These are phyloP conservation scores for Sepioteuthis lessoniana DNA, from an alignment of 2,888 invertebrate genomes.

Conservation along the genomic window DNA sequence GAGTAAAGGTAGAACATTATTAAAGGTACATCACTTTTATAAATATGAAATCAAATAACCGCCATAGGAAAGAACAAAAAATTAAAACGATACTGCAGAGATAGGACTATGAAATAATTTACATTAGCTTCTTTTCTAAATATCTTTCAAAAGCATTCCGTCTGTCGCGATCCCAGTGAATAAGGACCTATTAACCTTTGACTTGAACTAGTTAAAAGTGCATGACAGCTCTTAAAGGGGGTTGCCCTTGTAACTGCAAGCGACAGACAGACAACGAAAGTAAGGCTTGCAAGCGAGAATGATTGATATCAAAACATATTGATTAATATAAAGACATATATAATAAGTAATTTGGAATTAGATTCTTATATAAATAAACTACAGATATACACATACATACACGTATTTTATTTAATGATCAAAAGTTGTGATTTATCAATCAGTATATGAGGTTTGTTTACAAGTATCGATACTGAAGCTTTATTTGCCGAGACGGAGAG, in stretches of 20 bases:
- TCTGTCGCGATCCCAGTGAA: not conserved
- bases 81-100: not conserved
- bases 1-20: not conserved
- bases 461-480: too few species aligned
- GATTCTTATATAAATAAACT: too few species aligned
- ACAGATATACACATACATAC: too few species aligned
- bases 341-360: too few species aligned
- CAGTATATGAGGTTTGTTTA: too few species aligned
- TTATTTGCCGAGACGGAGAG: too few species aligned
- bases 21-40: not conserved
- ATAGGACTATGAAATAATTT: not conserved
- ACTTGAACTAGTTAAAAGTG: not conserved
- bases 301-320: too few species aligned
- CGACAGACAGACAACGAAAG: not conserved
- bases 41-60: not conserved
- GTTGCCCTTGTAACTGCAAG: not conserved
- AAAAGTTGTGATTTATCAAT: not conserved
- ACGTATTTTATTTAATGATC: too few species aligned
- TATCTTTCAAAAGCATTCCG: not conserved
- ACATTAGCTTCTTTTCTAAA: not conserved
- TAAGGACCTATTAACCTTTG: constrained; percentile 24
- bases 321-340: too few species aligned
- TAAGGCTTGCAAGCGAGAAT: too few species aligned
- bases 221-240: not conserved
- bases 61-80: not conserved